These are phyloP conservation scores for Zaprionus lineosus DNA, from an alignment of 2,888 invertebrate genomes.

Conservation along the genomic window DNA sequence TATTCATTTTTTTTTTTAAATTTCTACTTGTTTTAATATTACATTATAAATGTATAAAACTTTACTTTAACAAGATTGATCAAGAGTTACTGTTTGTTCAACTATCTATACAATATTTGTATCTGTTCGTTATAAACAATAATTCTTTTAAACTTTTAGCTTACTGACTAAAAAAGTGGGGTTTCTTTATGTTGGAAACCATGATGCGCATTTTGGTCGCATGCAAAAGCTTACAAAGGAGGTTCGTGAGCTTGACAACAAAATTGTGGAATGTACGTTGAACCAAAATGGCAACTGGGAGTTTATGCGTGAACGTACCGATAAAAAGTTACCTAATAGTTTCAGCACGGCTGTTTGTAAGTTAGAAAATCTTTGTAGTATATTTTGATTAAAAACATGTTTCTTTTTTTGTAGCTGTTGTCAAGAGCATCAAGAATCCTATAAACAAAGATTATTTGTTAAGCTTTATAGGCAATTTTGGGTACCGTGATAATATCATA, in stretches of 20 bases:
- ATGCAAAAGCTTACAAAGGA: constrained; percentile 91
- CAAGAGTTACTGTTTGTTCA: no score
- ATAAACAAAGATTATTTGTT: constrained; percentile 92
- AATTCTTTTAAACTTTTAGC: no score
- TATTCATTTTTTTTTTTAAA: no score
- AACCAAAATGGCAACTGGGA: constrained; percentile 91
- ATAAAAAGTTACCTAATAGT: constrained; percentile 98
- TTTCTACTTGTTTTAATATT: no score
- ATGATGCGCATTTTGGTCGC: constrained; percentile 86
- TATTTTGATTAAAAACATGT: background rate
- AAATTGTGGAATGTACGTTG: constrained; percentile 97
- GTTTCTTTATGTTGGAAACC: constrained; percentile 90
- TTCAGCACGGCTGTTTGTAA: constrained; percentile 87
- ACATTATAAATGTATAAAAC: no score
- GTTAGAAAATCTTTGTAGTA: constrained; percentile 75
- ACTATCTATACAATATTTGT: no score
- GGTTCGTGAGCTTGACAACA: constrained; percentile 91
- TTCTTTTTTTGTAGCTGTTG: constrained; percentile 87
- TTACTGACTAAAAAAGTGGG: constrained; percentile 88
- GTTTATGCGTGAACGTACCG: constrained; percentile 97
- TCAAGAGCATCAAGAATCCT: constrained; percentile 91
- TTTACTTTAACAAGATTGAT: no score
- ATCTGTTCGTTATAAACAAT: no score
- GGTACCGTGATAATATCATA: constrained; percentile 87
- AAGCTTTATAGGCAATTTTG: constrained; percentile 87